Conservation (phyloP, 2,888 invertebrate species). For the Octonoba sinensis region DNA sequence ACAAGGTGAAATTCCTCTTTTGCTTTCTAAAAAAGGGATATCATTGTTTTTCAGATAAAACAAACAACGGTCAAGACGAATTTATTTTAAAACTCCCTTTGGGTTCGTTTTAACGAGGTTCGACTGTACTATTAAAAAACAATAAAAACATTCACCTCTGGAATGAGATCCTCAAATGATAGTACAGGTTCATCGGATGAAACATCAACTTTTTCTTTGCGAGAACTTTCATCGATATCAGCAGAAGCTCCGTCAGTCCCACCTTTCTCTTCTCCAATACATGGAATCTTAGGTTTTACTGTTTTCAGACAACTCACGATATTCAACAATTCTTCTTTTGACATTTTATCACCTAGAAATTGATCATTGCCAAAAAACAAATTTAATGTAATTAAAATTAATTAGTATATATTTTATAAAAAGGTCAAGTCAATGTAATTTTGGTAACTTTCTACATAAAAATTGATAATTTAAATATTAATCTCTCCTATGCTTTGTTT, state of each 20-base stretch:
- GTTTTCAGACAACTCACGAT: conserved; percentile 36
- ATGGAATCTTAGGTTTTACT: neutral
- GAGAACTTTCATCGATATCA: neutral
- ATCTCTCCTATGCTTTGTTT: too few species aligned
- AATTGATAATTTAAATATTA: too few species aligned
- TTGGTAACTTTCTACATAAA: too few species aligned
- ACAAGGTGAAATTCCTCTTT: too few species aligned
- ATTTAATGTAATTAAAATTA: too few species aligned
- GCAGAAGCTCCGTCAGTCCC: conserved; percentile 1
- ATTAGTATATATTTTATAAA: too few species aligned
- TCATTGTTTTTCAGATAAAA: too few species aligned
- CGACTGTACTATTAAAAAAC: neutral
- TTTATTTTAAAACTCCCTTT: neutral
- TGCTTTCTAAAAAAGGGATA: too few species aligned
- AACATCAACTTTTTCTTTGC: neutral
- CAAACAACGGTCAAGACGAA: too few species aligned
- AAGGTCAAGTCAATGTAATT: too few species aligned
- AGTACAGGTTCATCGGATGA: neutral
- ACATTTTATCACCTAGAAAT: conserved; percentile 26
- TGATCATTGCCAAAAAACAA: neutral
- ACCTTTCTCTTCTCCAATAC: neutral
- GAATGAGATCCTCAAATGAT: conserved; percentile 14
- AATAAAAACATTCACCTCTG: conserved; percentile 17
- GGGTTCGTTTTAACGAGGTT: too few species aligned
- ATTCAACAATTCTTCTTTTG: conserved; percentile 17